Base-by-base conservation (phyloP, 2,113 vertebrate genomes). In the Hemicordylus capensis region DNA sequence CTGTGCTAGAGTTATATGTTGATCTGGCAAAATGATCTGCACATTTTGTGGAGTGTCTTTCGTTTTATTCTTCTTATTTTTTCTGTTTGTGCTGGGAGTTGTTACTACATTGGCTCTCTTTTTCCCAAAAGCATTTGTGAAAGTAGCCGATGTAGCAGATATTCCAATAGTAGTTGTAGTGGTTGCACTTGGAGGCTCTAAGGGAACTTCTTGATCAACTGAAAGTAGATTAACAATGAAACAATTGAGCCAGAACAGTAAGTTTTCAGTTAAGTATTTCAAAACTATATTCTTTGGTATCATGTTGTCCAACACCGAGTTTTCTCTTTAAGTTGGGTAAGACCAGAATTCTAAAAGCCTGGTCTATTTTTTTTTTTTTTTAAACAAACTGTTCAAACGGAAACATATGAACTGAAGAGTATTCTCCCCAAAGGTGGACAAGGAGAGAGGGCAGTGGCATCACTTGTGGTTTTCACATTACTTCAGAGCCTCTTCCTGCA, bases 11-110 rank as follows among this genome's bases (percentile, higher is more conserved):
- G 97, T 98, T 96, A 99, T 97, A 95, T 99, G 98, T 61, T 98
- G 97, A 94, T 99, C 98, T 85, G 98, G 98, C 91, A 98, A 95
- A 93, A 99, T 98, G 93, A 99, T 98, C 85, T 98, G 98, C 93
- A 98, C 96, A 46, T 96, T 98, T 77, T 98, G 97, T 85, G 97
- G 97, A 85, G 95, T 96, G 89, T 99, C 98, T 96, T 99, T 99
- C 6, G 98, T 99, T 97, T 99, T 99, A 86, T 99, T 99, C 96
- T 99, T 99, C 96, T 99, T 99, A 93, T 97, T 99, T 96, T 99
- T 99, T 81, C 98, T 96, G n/a, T 98, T 98, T 93, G 98, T 97
- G 95, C 97, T 98, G 58, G 98, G 98, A 8, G 98, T 99, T 72
- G 98, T 99, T 89, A 98, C 97, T 91, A 99, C 98, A 37, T 97